Evolutionary conservation across 2,797 vertebrate genomes (phyloP).

Genomic region (Craterocephalus amniculus): DNA sequence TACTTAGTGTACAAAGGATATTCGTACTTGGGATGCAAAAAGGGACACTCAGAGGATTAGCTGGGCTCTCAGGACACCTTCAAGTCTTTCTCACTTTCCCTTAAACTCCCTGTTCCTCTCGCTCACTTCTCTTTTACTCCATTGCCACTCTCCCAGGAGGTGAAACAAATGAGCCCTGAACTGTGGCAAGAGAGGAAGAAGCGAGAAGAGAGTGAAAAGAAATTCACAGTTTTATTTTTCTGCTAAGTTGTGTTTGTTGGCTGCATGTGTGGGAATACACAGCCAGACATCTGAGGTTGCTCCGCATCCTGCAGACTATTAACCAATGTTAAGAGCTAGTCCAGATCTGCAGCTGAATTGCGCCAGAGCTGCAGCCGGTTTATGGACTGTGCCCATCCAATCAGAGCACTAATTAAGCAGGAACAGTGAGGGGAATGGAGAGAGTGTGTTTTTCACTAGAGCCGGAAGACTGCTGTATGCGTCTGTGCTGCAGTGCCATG

Average conservation of each 20-base stretch:
- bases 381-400: constrained; percentile 75
- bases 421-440: constrained; percentile 49
- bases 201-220: constrained; percentile 64
- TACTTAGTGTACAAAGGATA: constrained; percentile 42
- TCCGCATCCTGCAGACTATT: constrained; percentile 62
- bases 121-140: constrained; percentile 64
- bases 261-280: constrained; percentile 46
- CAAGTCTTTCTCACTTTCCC: constrained; percentile 67
- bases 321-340: constrained; percentile 60
- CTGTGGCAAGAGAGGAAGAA: constrained; percentile 52
- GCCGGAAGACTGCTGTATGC: constrained; percentile 57
- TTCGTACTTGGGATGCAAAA: constrained; percentile 67
- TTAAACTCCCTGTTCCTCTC: constrained; percentile 56
- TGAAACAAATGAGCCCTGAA: constrained; percentile 61
- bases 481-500: constrained; percentile 54
- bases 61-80: constrained; percentile 70
- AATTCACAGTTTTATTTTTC: constrained; percentile 50
- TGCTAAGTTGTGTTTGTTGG: constrained; percentile 28
- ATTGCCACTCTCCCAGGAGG: constrained; percentile 62
- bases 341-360: constrained; percentile 57
- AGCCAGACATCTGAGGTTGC: constrained; percentile 67
- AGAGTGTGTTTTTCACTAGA: constrained; percentile 67
- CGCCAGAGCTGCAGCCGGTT: constrained; percentile 71
- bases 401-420: constrained; percentile 77
- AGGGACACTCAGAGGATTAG: constrained; percentile 74